These are phyloP conservation scores for Sthenelais limicola DNA, from an alignment of 2,888 invertebrate genomes.

Conservation along the genomic window DNA sequence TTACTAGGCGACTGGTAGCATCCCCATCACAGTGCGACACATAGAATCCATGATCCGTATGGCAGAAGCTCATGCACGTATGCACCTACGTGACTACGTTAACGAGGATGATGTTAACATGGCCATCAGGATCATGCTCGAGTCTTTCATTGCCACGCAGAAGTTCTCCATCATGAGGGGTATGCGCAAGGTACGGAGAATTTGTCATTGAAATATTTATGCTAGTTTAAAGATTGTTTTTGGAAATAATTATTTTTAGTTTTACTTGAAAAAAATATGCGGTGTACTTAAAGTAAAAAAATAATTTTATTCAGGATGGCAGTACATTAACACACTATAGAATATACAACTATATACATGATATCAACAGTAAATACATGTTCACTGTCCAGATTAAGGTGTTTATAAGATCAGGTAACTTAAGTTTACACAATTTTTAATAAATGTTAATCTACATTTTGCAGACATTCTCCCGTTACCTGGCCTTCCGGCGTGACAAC, in stretches of 20 bases:
- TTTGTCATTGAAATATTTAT: no score
- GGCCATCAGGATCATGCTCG: conserved; percentile 96
- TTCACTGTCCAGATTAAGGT: no score
- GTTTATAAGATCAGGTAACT: no score
- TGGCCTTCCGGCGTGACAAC: conserved; percentile 95
- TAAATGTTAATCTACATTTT: conserved; percentile 39
- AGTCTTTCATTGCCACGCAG: conserved; percentile 98
- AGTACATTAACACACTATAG: no score
- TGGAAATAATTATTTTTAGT: no score
- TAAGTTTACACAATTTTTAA: neutral
- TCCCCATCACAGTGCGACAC: conserved; percentile 98
- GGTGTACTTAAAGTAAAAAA: no score
- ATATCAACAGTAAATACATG: no score
- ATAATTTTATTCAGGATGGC: no score
- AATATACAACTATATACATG: no score
- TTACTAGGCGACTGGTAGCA: conserved; percentile 88
- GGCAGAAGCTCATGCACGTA: conserved; percentile 96
- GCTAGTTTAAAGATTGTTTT: no score
- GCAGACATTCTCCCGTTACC: conserved; percentile 93
- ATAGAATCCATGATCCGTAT: conserved; percentile 98
- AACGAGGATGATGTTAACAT: conserved; percentile 95
- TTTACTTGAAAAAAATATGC: no score
- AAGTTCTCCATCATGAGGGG: conserved; percentile 98
- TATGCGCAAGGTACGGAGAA: conserved; percentile 88
- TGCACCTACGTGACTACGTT: conserved; percentile 90